Base-by-base conservation (phyloP, 2,888 invertebrate genomes). In the Sinelater perroti region DNA sequence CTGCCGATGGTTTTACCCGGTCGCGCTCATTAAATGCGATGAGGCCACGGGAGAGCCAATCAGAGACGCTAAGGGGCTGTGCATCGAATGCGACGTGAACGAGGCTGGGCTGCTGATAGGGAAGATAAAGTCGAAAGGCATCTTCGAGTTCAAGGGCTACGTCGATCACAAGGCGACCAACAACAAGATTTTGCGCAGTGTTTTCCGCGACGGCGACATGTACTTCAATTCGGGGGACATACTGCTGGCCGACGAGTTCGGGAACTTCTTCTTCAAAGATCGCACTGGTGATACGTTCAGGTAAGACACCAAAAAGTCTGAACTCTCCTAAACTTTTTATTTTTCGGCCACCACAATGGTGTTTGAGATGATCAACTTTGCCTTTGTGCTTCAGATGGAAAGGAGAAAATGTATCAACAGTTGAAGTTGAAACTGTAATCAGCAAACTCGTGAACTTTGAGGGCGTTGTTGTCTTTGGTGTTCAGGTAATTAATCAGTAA, bases 371-470 rank as follows among this genome's bases (percentile, higher is more conserved):
- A 10, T 10, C 2, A 26, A 26, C 2, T 26, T n/a, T n/a, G n/a
- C 5, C 1, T 13, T n/a, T 33, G 50, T 40, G 45, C 57, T 67
- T 51, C 56, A 75, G 78, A 47, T 96, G 95, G 95, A 90, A 93
- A 74, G 97, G 98, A 8, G 97, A 99, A 81, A 98, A 98, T 76
- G 96, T 98, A 1, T 91, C 97, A 54, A 97, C 97, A 1, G 88
- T 91, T 0, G 98, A 98, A 81, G 94, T 98, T 13, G 97, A 98
- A 80, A 90, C 90, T 50, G 89, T 93, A 6, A 85, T 97, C 63
- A 91, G 90, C 60, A 90, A 90, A 52, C 83, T 88, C 18, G 80
- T 91, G 44, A 85, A 85, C 1, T 83, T 93, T 57, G 85, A 86
- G 60, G 77, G 78, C 65, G 90, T 89, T 61, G 89, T 90, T 2